Evolutionary conservation across 2,888 invertebrate genomes (phyloP), one percentile per base, ranked within the genome.

Genomic region (Philereme transversata): DNA sequence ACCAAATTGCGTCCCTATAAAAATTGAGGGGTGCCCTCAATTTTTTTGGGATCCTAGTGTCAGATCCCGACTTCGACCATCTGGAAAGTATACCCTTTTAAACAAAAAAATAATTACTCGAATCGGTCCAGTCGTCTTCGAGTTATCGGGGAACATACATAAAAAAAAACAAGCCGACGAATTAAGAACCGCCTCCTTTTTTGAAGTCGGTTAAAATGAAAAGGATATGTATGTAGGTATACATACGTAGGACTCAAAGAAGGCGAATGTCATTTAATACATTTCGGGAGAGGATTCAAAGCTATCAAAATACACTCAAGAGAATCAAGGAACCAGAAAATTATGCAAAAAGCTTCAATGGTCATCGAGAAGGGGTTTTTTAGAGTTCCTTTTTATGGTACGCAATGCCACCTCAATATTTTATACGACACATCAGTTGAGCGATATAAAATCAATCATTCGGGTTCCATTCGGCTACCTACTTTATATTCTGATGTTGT

Each of bases 311-410:
- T 62, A 60, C 69, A 66, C 69, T 70, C 65, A 64, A 56, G 64
- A 62, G 90, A 90, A 88, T 90, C 90, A 89, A 87, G 81, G 74
- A 77, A 68, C 76, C 78, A 76, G 78, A 82, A 88, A 87, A 88
- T 84, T 88, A 90, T 89, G 87, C 84, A 86, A 83, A 86, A 79
- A 86, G 83, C 81, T 75, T 81, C 71, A 77, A 75, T 86, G 88
- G 88, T 86, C 87, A 84, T 67, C 68, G 60, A 62, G 59, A 64
- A 74, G 77, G 73, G 67, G 69, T 69, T 70, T 71, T 68, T 71
- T 70, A 69, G 69, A 67, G 70, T 57, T 50, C 52, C 63, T 41
- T 70, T 70, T 70, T 87, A 86, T 73, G 83, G 78, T 71, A 72
- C 64, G 67, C 61, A 70, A 57, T 60, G 72, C 69, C 69, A 68